Base-by-base conservation (phyloP, 2,113 vertebrate genomes). In the Xenopus laevis region DNA sequence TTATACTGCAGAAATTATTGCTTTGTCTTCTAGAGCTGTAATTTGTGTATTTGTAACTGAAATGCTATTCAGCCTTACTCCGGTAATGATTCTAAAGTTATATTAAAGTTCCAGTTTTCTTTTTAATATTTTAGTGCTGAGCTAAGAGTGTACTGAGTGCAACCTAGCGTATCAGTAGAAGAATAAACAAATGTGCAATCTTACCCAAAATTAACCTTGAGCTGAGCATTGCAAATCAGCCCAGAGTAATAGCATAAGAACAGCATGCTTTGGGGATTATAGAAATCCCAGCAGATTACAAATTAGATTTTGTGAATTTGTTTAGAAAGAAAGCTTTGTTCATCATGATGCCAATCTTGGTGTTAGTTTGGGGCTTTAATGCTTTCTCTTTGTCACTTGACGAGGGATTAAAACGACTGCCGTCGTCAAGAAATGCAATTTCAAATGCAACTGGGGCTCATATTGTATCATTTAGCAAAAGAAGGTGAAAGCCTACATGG, bases 61-160 rank as follows among this genome's bases (percentile, higher is more conserved):
- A 18, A 17, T 15, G 47, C 65, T 53, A 23, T 53, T 53, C 7
- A 52, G 20, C 16, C 1, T 52, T 52, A 27, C 46, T 17, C 65
- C 30, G 65, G 20, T 68, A 68, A 68, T 68, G 3, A 53, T 68
- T 16, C 18, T 68, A 20, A 68, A 52, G 20, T 18, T 66, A 45
- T 21, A 20, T 66, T 52, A 20, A 68, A 52, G 47, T 52, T 68
- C 20, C 47, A 52, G 46, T 15, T 68, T 17, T 9, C 20, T 30
- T 27, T 68, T 68, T 68, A 68, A 53, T 68, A 68, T 68, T 23
- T 27, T 68, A 68, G 18, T 53, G 65, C 65, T 68, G 65, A 52
- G 20, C 47, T 53, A 53, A 30, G 13, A 27, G 46, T 60, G 21
- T 20, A 58, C 33, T 17, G 47, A 58, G 16, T 52, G 20, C 47